phyloP scores from a whole-genome alignment of 1,140 invertebrate species.

The Sitophilus oryzae region DNA sequence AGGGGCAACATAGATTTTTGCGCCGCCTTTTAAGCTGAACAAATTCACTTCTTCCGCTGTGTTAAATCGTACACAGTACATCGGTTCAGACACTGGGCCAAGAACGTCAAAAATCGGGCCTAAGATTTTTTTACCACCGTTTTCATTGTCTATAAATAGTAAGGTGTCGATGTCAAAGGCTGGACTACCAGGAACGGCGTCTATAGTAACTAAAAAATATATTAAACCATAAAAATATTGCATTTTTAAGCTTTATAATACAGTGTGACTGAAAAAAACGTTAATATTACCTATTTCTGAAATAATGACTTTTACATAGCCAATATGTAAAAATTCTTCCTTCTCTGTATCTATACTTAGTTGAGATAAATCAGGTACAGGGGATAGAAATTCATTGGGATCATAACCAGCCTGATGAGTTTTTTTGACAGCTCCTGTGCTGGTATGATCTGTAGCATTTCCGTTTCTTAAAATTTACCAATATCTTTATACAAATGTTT shows the following conservation, averaged over 20 bases:
- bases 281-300: slow-evolving; percentile 58
- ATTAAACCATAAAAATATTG: neutral
- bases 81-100: slow-evolving; percentile 54
- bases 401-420: slow-evolving; percentile 2
- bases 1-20: slow-evolving; percentile 38
- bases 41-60: slow-evolving; percentile 30
- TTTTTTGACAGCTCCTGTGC: slow-evolving; percentile 17
- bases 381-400: slow-evolving; percentile 52
- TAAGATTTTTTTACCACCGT: slow-evolving; percentile 54
- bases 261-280: slow-evolving; percentile 9
- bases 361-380: slow-evolving; percentile 62
- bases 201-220: slow-evolving; percentile 61
- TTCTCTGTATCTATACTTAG: slow-evolving; percentile 71
- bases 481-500: neutral
- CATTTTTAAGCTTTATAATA: neutral
- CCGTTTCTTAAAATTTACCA: slow-evolving; percentile 3
- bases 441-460: slow-evolving; percentile 1
- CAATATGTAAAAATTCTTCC: slow-evolving; percentile 67
- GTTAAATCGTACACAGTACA: slow-evolving; percentile 39
- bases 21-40: slow-evolving; percentile 29
- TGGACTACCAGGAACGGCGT: slow-evolving; percentile 60
- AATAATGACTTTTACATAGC: slow-evolving; percentile 59
- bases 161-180: slow-evolving; percentile 79
- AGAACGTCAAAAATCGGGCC: slow-evolving; percentile 88
- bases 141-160: slow-evolving; percentile 62